Evolutionary conservation across 2,888 invertebrate species (phyloP).

Genomic region (Scelioninae gen. 2): DNA sequence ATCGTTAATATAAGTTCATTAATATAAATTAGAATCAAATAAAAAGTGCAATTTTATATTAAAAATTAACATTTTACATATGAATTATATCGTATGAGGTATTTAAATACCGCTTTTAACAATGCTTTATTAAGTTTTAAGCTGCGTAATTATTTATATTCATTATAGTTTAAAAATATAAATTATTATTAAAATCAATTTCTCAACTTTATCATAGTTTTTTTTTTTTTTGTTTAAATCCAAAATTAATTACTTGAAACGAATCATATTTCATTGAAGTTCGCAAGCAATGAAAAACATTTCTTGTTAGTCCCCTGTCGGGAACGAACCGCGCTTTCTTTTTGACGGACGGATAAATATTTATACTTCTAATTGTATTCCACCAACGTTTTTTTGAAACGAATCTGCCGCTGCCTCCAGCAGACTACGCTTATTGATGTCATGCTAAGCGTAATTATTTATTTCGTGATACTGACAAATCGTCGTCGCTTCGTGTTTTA

Average conservation of each 20-base stretch:
- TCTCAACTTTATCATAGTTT: too few relatives aligned
- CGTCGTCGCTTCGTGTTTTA: not conserved
- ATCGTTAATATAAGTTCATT: too few relatives aligned
- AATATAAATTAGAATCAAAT: too few relatives aligned
- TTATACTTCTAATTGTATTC: slow-evolving; percentile 33
- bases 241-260: slow-evolving; percentile 14
- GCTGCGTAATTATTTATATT: too few relatives aligned
- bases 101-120: too few relatives aligned
- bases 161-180: too few relatives aligned
- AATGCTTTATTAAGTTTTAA: too few relatives aligned
- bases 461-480: slow-evolving; percentile 14
- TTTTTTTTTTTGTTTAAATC: too few relatives aligned
- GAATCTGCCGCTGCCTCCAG: slow-evolving; percentile 5
- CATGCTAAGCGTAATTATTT: slow-evolving; percentile 20
- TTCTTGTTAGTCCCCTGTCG: slow-evolving; percentile 15
- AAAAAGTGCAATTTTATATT: too few relatives aligned
- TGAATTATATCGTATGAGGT: too few relatives aligned
- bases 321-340: not conserved
- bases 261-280: slow-evolving; percentile 11
- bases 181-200: too few relatives aligned
- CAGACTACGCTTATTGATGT: slow-evolving; percentile 17
- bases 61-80: too few relatives aligned
- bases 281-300: slow-evolving; percentile 8
- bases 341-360: slow-evolving; percentile 39
- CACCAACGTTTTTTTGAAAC: slow-evolving; percentile 2